Conservation (phyloP, 2,113 vertebrate genomes). For the Burhinus oedicnemus region DNA sequence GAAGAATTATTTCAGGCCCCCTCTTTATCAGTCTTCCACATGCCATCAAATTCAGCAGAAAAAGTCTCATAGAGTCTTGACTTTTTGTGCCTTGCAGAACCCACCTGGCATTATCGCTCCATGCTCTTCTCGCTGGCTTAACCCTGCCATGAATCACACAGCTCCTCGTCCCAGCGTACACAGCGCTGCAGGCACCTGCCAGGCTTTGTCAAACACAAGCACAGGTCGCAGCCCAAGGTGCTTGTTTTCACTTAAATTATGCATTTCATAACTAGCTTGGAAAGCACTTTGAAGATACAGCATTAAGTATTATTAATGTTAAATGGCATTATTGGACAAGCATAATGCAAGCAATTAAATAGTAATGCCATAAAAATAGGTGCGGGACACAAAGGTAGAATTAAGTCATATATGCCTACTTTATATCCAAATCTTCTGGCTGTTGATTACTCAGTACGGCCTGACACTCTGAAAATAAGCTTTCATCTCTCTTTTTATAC, state of each 20-base stretch:
- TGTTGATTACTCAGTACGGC: background rate
- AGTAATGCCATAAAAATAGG: background rate
- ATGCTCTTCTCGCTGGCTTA: background rate
- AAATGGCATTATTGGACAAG: background rate
- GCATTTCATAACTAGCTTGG: constrained; percentile 16
- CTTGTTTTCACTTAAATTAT: background rate
- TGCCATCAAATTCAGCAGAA: background rate
- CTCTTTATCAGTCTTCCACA: background rate
- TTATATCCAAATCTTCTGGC: background rate
- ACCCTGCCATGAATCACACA: background rate
- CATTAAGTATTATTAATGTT: background rate
- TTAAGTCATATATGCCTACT: background rate
- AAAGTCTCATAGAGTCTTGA: background rate
- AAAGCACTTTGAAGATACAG: background rate
- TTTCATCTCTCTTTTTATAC: background rate
- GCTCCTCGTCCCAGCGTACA: background rate
- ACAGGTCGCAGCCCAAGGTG: background rate
- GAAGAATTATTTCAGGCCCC: background rate
- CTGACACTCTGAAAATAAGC: background rate
- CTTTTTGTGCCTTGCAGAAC: background rate
- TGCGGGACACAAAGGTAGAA: background rate
- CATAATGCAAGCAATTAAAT: background rate
- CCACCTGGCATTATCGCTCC: background rate
- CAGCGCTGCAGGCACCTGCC: background rate
- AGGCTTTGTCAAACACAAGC: background rate